Evolutionary conservation across 2,113 vertebrate genomes (phyloP).

Genomic region (Nothocercus julius): DNA sequence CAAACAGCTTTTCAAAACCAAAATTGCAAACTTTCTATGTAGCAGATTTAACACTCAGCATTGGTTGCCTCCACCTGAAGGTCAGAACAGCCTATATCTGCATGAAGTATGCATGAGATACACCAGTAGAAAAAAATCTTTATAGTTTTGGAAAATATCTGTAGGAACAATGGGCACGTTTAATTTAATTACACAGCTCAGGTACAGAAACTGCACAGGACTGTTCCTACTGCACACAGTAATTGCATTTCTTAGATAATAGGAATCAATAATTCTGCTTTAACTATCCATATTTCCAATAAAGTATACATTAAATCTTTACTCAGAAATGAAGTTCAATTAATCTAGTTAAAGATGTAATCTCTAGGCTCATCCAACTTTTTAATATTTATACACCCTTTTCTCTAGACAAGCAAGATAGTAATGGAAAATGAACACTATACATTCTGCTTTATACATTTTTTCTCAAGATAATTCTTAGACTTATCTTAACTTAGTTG

Average conservation of each 20-base stretch:
- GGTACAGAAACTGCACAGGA: neutral
- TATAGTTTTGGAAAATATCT: neutral
- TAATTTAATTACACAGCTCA: neutral
- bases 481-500: neutral
- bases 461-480: neutral
- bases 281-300: neutral
- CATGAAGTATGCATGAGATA: neutral
- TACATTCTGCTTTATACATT: neutral
- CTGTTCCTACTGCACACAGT: neutral
- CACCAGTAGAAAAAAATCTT: neutral
- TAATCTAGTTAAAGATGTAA: neutral
- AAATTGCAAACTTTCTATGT: neutral
- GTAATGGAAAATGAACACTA: neutral
- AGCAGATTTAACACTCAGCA: neutral
- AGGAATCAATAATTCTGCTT: neutral
- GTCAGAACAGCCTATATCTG: neutral
- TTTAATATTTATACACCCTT: neutral
- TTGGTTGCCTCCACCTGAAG: neutral
- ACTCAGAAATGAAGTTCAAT: neutral
- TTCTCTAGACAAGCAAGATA: neutral
- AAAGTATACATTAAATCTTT: neutral
- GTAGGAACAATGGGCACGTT: neutral
- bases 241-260: neutral
- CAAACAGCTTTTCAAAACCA: neutral
- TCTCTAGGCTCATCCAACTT: neutral